phyloP scores from a whole-genome alignment of 1,140 invertebrate species.

The Pseudobourletiella spinata region DNA sequence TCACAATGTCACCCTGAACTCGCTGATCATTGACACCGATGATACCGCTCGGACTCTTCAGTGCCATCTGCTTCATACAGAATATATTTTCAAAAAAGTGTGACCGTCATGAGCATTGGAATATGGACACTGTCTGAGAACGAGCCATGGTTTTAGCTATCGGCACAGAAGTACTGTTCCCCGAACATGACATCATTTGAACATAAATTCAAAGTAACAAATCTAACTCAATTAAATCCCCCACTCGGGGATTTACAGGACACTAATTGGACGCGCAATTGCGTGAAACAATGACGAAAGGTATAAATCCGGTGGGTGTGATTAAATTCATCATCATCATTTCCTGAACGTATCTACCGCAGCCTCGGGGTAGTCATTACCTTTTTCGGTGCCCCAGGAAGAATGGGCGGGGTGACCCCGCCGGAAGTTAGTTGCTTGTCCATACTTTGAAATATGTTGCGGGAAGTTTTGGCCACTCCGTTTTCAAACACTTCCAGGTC shows the following conservation, averaged over 20 bases:
- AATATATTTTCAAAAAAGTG: no score
- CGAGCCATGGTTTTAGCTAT: no score
- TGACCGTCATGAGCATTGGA: no score
- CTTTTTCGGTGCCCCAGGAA: conserved; percentile 2
- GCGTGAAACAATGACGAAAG: no score
- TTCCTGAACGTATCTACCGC: no score
- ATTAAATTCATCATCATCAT: no score
- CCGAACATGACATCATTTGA: background rate
- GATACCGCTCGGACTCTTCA: conserved; percentile 3
- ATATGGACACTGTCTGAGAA: no score
- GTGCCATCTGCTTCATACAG: background rate
- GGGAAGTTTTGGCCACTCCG: conserved; percentile 74
- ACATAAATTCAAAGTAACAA: background rate
- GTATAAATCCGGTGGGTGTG: no score
- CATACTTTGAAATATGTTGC: conserved; percentile 73
- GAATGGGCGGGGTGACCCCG: conserved; percentile 8
- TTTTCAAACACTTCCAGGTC: conserved; percentile 72
- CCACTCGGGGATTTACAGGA: no score
- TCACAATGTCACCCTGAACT: conserved; percentile 55
- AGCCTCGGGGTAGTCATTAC: background rate
- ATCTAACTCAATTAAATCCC: no score
- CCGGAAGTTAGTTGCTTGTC: conserved; percentile 55
- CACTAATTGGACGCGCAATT: no score
- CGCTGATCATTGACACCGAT: background rate
- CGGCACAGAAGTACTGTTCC: background rate